A percentile compares a stretch with the other conserved stretches of the same genome.
phyloP scores from a whole-genome alignment of 2,113 vertebrate genomes.

The Clupea harengus region DNA sequence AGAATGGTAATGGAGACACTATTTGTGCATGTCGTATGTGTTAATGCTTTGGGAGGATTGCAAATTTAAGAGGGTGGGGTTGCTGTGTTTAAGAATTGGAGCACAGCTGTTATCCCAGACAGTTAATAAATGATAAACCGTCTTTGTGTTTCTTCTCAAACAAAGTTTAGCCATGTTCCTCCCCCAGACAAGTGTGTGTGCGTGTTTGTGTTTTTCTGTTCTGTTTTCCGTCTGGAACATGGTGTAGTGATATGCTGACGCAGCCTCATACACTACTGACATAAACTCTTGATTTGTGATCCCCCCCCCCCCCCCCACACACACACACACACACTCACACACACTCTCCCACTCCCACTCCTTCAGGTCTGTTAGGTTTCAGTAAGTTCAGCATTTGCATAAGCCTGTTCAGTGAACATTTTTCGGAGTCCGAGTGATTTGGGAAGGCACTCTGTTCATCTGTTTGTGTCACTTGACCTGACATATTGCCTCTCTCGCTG shows the following conservation, averaged over 20 bases:
- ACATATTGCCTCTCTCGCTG: background rate
- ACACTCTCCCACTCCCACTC: no score
- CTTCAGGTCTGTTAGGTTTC: no score
- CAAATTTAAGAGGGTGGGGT: background rate
- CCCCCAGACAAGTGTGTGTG: background rate
- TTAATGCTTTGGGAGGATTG: background rate
- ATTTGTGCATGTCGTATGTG: background rate
- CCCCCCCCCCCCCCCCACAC: no score
- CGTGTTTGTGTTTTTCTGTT: no score
- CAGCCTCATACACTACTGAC: no score
- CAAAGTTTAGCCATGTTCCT: background rate
- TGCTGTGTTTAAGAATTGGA: background rate
- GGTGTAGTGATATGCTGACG: no score
- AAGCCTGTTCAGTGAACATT: background rate
- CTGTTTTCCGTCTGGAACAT: no score
- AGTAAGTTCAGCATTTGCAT: no score
- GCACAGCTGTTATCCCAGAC: background rate
- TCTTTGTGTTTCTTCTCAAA: background rate
- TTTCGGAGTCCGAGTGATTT: background rate
- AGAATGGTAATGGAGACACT: background rate
- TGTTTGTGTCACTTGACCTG: background rate
- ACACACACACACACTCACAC: no score
- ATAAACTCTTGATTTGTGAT: no score
- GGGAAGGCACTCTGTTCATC: background rate
- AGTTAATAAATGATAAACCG: slow-evolving; percentile 4